Evolutionary conservation across 2,113 vertebrate genomes (phyloP).

Genomic region (Mustela nigripes): DNA sequence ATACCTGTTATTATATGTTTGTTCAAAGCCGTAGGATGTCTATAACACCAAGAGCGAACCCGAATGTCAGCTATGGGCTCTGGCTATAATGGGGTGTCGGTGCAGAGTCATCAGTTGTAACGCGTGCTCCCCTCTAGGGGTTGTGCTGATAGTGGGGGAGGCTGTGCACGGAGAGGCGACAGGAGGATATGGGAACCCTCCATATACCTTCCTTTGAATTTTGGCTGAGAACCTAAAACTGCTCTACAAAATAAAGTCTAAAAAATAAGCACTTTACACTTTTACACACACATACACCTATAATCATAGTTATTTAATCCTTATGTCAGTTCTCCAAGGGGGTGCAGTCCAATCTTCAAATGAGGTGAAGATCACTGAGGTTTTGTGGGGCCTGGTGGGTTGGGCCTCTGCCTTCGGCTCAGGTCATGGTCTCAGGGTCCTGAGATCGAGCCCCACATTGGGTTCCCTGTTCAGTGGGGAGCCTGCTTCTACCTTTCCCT

Average conservation of each 20-base stretch:
- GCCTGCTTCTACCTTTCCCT: too few relatives aligned
- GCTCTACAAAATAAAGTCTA: not conserved
- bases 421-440: too few relatives aligned
- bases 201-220: not conserved
- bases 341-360: not conserved
- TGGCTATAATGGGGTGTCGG: too few relatives aligned
- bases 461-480: too few relatives aligned
- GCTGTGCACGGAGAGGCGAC: not conserved
- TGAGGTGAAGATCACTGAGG: not conserved
- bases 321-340: not conserved
- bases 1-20: accelerated
- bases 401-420: too few relatives aligned
- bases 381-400: not conserved
- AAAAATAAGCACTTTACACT: not conserved
- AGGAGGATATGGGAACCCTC: too few relatives aligned
- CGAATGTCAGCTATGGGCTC: not conserved
- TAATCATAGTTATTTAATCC: not conserved
- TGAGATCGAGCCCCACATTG: too few relatives aligned
- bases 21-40: not conserved
- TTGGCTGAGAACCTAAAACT: not conserved
- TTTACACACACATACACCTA: not conserved
- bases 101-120: not conserved
- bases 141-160: accelerated
- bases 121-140: accelerated
- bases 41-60: not conserved